These are phyloP conservation scores for Pararge aegeria DNA, from an alignment of 1,140 invertebrate species.

Conservation along the genomic window DNA sequence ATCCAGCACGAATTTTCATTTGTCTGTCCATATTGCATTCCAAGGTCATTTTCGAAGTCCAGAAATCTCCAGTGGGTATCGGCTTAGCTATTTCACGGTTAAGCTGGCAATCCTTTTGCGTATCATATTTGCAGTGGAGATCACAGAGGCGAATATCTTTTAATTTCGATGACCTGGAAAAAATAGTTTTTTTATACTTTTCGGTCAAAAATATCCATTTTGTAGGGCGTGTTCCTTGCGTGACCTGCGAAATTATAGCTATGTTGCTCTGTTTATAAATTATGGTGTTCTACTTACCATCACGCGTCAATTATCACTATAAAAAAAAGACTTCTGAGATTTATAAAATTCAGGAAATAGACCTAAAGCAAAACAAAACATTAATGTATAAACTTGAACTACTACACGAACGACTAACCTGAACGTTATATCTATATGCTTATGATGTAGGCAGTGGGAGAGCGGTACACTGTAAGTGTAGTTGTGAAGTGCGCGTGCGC, in stretches of 20 bases:
- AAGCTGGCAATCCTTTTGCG: constrained; percentile 40
- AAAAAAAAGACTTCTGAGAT: too few relatives aligned
- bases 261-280: too few relatives aligned
- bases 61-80: constrained; percentile 31
- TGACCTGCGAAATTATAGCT: too few relatives aligned
- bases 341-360: too few relatives aligned
- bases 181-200: too few relatives aligned
- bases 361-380: too few relatives aligned
- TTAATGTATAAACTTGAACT: too few relatives aligned
- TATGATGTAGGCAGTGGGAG: constrained; percentile 55
- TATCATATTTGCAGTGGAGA: constrained; percentile 48
- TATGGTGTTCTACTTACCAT: too few relatives aligned
- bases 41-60: constrained; percentile 49
- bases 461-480: constrained; percentile 51
- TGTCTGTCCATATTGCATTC: constrained; percentile 54
- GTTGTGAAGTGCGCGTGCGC: constrained; percentile 42
- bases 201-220: too few relatives aligned
- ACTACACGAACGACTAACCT: too few relatives aligned
- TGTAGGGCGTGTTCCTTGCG: too few relatives aligned
- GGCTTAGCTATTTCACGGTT: constrained; percentile 42
- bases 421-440: constrained; percentile 49
- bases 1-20: constrained; percentile 47
- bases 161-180: constrained; percentile 47
- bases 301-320: too few relatives aligned
- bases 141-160: constrained; percentile 57